Percentiles rank a stretch among this genome's conserved stretches.
phyloP scores from a whole-genome alignment of 2,888 invertebrate genomes.

The Gisinianus flammeolus region DNA sequence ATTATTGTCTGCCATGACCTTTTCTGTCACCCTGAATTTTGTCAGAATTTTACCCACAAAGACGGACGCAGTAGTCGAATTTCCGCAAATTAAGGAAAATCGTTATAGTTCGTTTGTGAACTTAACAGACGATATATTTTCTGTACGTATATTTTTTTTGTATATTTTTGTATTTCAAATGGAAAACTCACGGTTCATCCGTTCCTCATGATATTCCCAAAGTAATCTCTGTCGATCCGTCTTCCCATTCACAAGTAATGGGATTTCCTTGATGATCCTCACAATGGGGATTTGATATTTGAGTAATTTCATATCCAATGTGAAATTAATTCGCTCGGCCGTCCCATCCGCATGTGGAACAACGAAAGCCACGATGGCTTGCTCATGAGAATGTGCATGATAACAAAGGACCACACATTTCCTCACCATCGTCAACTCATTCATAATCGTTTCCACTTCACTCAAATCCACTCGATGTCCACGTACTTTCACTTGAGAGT shows the following conservation, averaged over 20 bases:
- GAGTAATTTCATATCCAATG: conserved; percentile 40
- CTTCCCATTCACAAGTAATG: conserved; percentile 84
- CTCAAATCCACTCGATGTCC: conserved; percentile 85
- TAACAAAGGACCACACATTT: conserved; percentile 81
- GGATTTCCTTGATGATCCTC: conserved; percentile 70
- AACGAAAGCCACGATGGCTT: conserved; percentile 60
- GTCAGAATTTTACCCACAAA: no score
- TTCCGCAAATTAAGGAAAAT: no score
- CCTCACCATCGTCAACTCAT: conserved; percentile 65
- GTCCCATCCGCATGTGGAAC: conserved; percentile 39
- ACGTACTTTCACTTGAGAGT: conserved; percentile 76
- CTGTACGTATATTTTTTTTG: no score
- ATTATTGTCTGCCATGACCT: no score
- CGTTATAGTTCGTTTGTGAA: no score
- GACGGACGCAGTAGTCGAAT: no score
- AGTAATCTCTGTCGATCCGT: conserved; percentile 80
- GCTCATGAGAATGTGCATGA: conserved; percentile 70
- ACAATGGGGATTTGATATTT: conserved; percentile 57
- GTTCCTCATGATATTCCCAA: conserved; percentile 71
- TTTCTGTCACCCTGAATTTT: no score
- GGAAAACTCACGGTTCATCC: no score
- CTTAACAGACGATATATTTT: no score
- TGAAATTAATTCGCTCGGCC: conserved; percentile 16
- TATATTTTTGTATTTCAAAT: no score
- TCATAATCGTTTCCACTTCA: conserved; percentile 79